phyloP scores from a whole-genome alignment of 1,140 invertebrate species.

The Penaeus indicus region DNA sequence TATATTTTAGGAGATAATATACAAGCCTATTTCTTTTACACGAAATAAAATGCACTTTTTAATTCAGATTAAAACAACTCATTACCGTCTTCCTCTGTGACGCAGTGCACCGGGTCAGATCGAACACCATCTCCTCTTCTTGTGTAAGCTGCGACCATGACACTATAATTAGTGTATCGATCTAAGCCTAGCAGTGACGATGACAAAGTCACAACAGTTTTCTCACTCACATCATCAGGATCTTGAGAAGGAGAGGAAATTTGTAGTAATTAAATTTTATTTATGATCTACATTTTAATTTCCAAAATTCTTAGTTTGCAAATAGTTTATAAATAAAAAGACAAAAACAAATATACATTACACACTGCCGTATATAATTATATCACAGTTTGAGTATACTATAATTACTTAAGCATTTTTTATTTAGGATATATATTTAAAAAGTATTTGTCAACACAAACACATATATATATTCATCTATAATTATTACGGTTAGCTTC shows the following conservation, averaged over 20 bases:
- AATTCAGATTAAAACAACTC: background rate
- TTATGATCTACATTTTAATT: too few species aligned
- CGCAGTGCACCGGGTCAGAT: conserved; percentile 71
- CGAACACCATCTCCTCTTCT: conserved; percentile 73
- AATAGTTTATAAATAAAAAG: too few species aligned
- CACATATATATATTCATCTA: too few species aligned
- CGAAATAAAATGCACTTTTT: background rate
- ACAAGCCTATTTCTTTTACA: background rate
- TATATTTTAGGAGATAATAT: background rate
- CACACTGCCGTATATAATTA: too few species aligned
- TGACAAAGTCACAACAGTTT: conserved; percentile 24
- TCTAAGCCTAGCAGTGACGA: conserved; percentile 67
- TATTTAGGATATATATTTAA: too few species aligned
- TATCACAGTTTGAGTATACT: too few species aligned
- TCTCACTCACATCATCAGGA: conserved; percentile 56
- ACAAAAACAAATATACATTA: too few species aligned
- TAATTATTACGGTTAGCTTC: too few species aligned
- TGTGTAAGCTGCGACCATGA: conserved; percentile 74
- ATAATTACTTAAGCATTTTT: too few species aligned
- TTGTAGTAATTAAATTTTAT: background rate
- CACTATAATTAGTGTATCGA: conserved; percentile 74
- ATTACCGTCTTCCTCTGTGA: conserved; percentile 72
- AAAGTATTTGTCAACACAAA: too few species aligned
- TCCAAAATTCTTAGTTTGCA: background rate
- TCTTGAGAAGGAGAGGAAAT: background rate